Base-by-base conservation (phyloP, 2,113 vertebrate genomes). In the Rhea americana region DNA sequence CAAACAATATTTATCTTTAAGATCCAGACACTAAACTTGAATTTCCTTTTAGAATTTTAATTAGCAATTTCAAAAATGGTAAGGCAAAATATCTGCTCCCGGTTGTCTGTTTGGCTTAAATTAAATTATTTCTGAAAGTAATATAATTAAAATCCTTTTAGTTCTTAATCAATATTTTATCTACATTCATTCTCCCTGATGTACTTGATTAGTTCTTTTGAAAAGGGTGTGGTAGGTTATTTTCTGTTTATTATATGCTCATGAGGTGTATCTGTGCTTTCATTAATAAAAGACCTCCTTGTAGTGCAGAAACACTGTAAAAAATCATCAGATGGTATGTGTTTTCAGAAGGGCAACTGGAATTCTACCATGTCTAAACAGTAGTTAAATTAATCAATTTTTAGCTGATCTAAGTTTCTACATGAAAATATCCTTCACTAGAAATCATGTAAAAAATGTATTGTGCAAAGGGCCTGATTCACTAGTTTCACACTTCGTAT, bases 81-180 rank as follows among this genome's bases (percentile, higher is more conserved):
- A 96, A 92, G 71, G 85, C 94, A 96, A 97, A 96, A 37, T 96
- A 97, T 95, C 74, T 96, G 94, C 58, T 97, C 94, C 94, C 95
- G 96, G 80, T 96, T 97, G 86, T 95, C 91, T 97, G 56, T 95
- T 97, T 95, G 95, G 85, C 81, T 95, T 96, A 98, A 97, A 97
- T 98, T 97, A 97, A 98, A 97, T 97, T 97, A 97, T 98, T 96
- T 97, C 88, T 97, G 84, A 93, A 97, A 94, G 90, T 97, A 98
- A 97, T 96, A 96, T 95, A 97, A 98, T 97, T 97, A 98, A 95
- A 97, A 97, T 96, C 95, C 96, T 97, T 97, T 98, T 97, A 97
- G 96, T 89, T 97, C 89, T 95, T 97, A 97, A 97, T 98, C 96
- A 97, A 97, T 98, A 98, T 97, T 97, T 97, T 98, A 98, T 97